These are phyloP conservation scores for Strix occidentalis DNA, from an alignment of 2,797 vertebrate genomes.

Conservation along the genomic window DNA sequence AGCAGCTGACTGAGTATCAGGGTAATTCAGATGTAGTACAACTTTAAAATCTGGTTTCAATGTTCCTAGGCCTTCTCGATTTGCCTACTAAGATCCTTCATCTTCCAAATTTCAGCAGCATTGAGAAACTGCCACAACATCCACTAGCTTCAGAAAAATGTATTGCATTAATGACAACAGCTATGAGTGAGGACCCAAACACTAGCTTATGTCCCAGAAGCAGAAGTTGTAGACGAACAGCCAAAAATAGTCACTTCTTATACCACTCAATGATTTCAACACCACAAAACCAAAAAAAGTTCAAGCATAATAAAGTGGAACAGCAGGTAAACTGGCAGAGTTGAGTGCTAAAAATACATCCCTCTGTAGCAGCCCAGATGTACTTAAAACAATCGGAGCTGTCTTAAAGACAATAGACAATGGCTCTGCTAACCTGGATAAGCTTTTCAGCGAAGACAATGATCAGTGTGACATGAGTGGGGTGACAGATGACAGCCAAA, in stretches of 20 bases:
- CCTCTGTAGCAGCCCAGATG: neutral
- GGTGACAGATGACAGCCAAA: neutral
- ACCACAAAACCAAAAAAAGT: neutral
- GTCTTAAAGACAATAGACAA: neutral
- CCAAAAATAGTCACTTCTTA: neutral
- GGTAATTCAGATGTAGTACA: neutral
- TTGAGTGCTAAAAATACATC: neutral
- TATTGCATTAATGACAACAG: neutral
- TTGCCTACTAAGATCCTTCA: neutral
- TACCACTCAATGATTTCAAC: neutral
- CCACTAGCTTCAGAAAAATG: neutral
- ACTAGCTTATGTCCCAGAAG: neutral
- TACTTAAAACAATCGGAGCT: neutral
- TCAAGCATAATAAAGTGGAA: neutral
- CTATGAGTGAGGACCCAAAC: neutral
- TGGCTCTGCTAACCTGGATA: neutral
- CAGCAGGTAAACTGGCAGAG: neutral
- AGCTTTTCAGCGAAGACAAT: neutral
- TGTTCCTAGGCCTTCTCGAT: neutral
- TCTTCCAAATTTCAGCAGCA: neutral
- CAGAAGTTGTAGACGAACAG: neutral
- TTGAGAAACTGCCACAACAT: neutral
- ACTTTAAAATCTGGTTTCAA: neutral
- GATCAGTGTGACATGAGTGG: accelerated
- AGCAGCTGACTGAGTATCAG: neutral